A percentile compares a stretch with the other conserved stretches of the same genome.
Conservation (phyloP, 2,797 vertebrate species). For the Catamblyrhynchus diadema region DNA sequence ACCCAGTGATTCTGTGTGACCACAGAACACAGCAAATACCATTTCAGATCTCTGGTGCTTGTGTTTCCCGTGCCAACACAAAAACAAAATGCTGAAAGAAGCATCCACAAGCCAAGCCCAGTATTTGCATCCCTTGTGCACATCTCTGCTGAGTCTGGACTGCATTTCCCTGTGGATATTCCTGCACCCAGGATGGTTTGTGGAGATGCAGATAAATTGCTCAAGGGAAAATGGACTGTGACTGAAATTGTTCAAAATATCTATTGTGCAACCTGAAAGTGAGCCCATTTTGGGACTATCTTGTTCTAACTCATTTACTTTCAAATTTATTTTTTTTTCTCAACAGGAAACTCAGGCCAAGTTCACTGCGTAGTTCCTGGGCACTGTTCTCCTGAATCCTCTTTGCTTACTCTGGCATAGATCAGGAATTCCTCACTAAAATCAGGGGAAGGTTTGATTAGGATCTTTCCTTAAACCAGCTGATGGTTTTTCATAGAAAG, state of each 20-base stretch:
- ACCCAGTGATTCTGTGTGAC: not conserved
- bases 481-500: constrained; percentile 46
- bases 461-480: constrained; percentile 22
- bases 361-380: not conserved
- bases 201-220: not conserved
- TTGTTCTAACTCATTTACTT: not conserved
- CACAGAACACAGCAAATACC: not conserved
- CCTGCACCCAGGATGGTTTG: not conserved
- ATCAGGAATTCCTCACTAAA: not conserved
- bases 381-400: not conserved
- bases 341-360: not conserved
- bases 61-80: not conserved
- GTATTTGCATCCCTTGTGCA: not conserved
- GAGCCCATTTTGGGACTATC: not conserved
- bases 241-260: not conserved
- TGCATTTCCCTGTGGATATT: not conserved
- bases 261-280: not conserved
- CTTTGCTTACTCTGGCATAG: constrained; percentile 4
- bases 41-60: accelerated
- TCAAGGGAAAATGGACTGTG: not conserved
- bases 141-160: not conserved
- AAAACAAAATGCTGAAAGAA: not conserved
- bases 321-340: not conserved
- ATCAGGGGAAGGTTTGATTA: constrained; percentile 16
- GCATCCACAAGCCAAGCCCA: not conserved